A percentile compares a stretch with the other conserved stretches of the same genome.
phyloP scores from a whole-genome alignment of 1,140 invertebrate genomes.

The Lasioglossum albipes region DNA sequence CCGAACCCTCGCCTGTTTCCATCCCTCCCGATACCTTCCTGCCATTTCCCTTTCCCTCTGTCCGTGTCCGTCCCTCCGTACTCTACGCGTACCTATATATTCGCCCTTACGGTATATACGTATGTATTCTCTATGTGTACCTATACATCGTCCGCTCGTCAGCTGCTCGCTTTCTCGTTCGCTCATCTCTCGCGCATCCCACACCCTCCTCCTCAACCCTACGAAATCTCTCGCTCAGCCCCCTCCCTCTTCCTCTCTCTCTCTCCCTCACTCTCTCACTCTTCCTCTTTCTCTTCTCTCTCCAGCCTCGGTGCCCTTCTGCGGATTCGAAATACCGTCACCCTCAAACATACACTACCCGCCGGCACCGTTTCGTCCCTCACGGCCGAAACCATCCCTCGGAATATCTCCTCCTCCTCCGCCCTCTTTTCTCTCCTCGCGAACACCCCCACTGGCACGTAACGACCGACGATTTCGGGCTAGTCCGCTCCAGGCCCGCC shows the following conservation, averaged over 20 bases:
- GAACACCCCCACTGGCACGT: slow-evolving; percentile 27
- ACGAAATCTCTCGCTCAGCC: slow-evolving; percentile 40
- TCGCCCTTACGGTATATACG: slow-evolving; percentile 37
- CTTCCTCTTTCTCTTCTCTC: slow-evolving; percentile 16
- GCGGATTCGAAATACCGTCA: slow-evolving; percentile 49
- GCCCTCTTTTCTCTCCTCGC: slow-evolving; percentile 32
- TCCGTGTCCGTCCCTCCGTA: slow-evolving; percentile 51
- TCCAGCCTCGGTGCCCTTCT: slow-evolving; percentile 24
- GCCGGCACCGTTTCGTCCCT: slow-evolving; percentile 13
- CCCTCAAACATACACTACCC: slow-evolving; percentile 32
- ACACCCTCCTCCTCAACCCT: slow-evolving; percentile 46
- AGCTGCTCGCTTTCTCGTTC: slow-evolving; percentile 76
- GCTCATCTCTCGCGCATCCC: slow-evolving; percentile 61
- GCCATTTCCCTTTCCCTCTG: slow-evolving; percentile 56
- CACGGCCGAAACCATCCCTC: slow-evolving; percentile 4
- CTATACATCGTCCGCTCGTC: slow-evolving; percentile 71
- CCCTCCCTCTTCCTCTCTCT: slow-evolving; percentile 10
- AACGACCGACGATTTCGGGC: slow-evolving; percentile 50
- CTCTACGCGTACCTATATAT: slow-evolving; percentile 55
- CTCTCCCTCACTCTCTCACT: slow-evolving; percentile 27
- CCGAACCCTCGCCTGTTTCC: slow-evolving; percentile 75
- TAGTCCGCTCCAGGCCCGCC: slow-evolving; percentile 35
- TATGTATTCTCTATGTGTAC: slow-evolving; percentile 51
- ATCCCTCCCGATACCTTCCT: slow-evolving; percentile 61
- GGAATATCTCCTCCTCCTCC: too few species aligned